Base-by-base conservation (phyloP, 2,888 invertebrate species). In the Halocaridina rubra region DNA sequence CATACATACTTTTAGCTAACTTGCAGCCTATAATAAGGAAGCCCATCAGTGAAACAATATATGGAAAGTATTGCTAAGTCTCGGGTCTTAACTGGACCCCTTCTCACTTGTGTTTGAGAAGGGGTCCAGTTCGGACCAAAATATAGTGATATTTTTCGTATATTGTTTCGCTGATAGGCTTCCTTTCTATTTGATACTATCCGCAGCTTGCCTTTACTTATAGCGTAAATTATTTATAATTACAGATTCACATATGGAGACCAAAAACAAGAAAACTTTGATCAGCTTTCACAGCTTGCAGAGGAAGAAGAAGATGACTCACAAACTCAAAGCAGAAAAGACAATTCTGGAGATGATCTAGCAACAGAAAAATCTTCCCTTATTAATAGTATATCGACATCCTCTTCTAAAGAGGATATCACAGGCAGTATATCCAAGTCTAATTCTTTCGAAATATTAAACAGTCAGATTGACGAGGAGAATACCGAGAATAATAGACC, bases 241-340 rank as follows among this genome's bases (percentile, higher is more conserved):
- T 59, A 29, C 77, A 77, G 67, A 67, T 78, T 78, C 29, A 67
- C 67, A 3, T 78, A 67, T 39, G 64, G 2, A n/a, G n/a, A n/a
- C n/a, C n/a, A n/a, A n/a, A n/a, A n/a, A n/a, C n/a, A n/a, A n/a
- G n/a, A n/a, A n/a, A n/a, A n/a, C n/a, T n/a, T n/a, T n/a, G n/a
- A n/a, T n/a, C n/a, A n/a, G n/a, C 78, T 78, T 8, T 32, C 78
- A 27, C 46, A 67, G 22, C 33, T 78, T 22, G 22, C 67, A n/a
- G 69, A 78, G 29, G 78, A 46, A 33, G 78, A 78, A 10, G 78
- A 78, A 46, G 8, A 1, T n/a, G 27, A 33, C 10, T 22, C 46
- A 24, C 46, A 46, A 22, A 29, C 33, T 22, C 16, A 13, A 24
- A 3, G 3, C 3, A 46, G 13, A 33, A 3, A 57, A 67, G 19